Conservation (phyloP, 2,113 vertebrate genomes). For the Platycercus adscitus region DNA sequence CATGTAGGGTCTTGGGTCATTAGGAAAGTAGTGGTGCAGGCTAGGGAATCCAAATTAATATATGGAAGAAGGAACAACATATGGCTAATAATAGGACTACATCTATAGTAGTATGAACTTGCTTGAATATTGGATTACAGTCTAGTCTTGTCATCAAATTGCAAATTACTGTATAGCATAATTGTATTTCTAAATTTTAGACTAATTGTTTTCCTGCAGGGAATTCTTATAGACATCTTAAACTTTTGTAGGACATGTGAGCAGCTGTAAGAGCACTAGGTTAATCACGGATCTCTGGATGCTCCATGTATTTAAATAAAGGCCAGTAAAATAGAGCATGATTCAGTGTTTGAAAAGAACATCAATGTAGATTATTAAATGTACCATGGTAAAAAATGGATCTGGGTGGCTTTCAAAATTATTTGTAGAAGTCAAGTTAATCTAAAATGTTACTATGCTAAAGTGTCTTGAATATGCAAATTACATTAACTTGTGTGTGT, state of each 20-base stretch:
- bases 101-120: slow-evolving; percentile 32
- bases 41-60: neutral
- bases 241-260: neutral
- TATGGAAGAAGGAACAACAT: slow-evolving; percentile 7
- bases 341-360: neutral
- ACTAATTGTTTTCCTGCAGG: neutral
- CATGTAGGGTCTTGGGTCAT: neutral
- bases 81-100: slow-evolving; percentile 42
- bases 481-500: neutral
- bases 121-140: slow-evolving; percentile 1
- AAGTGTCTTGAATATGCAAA: neutral
- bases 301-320: neutral
- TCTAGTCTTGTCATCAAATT: slow-evolving; percentile 25
- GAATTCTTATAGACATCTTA: neutral
- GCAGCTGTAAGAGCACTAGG: neutral
- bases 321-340: neutral
- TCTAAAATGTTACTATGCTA: neutral
- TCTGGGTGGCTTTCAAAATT: neutral
- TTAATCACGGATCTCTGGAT: neutral
- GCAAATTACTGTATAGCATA: neutral
- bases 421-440: neutral
- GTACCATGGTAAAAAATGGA: neutral
- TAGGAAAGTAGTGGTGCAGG: neutral
- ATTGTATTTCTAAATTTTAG: neutral
- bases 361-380: neutral